phyloP scores from a whole-genome alignment of 2,888 invertebrate species.

The Elaeidobius kamerunicus region DNA sequence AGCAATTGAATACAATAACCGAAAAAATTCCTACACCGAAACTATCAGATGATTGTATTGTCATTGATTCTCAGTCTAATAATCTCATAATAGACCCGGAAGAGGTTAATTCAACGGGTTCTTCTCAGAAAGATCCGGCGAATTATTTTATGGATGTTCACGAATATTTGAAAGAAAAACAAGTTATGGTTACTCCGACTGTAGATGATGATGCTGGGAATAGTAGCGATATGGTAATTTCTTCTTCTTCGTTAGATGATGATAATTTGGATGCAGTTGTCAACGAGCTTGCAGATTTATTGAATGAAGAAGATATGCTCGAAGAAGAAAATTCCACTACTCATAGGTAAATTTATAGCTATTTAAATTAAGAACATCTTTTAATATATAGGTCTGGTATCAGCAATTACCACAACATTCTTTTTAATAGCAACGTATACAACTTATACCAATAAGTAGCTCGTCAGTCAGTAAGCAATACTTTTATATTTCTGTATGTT shows the following conservation, averaged over 20 bases:
- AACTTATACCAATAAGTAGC: too few species aligned
- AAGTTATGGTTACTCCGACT: not conserved
- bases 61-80: not conserved
- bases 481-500: too few species aligned
- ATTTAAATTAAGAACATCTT: too few species aligned
- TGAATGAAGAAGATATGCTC: not conserved
- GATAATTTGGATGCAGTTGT: not conserved
- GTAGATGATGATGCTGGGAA: not conserved
- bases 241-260: not conserved
- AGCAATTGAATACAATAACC: too few species aligned
- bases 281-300: not conserved
- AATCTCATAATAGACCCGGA: constrained; percentile 4
- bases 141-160: constrained; percentile 5
- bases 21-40: not conserved
- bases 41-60: not conserved
- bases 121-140: not conserved
- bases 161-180: constrained; percentile 7
- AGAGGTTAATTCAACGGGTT: not conserved
- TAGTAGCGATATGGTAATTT: not conserved
- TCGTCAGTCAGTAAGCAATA: too few species aligned
- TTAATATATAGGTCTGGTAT: too few species aligned
- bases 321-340: too few species aligned
- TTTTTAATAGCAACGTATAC: too few species aligned
- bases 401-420: too few species aligned
- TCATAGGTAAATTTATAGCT: too few species aligned